Conservation (phyloP, 1,140 invertebrate species). For the Caenorhabditis latens region DNA sequence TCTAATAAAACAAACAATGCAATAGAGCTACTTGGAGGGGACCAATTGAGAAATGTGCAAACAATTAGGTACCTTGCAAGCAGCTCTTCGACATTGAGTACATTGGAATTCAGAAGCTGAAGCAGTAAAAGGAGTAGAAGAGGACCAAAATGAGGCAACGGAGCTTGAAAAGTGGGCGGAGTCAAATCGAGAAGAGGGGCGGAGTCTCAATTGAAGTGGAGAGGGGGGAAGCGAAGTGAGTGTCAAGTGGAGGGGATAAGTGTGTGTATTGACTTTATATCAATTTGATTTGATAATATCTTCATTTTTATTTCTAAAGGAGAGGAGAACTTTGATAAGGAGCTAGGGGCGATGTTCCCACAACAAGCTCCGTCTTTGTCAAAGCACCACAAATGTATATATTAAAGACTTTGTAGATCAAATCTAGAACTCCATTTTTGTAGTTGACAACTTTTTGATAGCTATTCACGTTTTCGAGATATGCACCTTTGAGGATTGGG, state of each 20-base stretch:
- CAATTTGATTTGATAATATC: neutral
- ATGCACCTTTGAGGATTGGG: too few species aligned
- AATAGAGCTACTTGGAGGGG: conserved; percentile 54
- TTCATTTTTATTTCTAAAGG: too few species aligned
- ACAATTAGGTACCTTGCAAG: conserved; percentile 51
- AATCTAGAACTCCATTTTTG: too few species aligned
- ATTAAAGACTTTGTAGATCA: too few species aligned
- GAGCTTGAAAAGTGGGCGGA: conserved; percentile 1
- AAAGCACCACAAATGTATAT: too few species aligned
- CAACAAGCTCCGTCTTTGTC: too few species aligned
- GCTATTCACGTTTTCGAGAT: too few species aligned
- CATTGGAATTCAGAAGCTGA: neutral
- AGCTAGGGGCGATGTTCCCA: too few species aligned
- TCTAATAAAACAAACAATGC: conserved; percentile 1
- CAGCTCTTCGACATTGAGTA: conserved; percentile 31
- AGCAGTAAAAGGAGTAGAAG: neutral
- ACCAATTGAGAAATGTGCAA: conserved; percentile 44
- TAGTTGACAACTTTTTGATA: too few species aligned
- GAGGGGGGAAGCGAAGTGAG: neutral
- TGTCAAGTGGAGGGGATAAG: conserved; percentile 36
- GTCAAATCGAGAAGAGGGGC: neutral
- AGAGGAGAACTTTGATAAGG: too few species aligned
- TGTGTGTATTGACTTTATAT: conserved; percentile 10
- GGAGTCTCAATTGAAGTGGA: conserved; percentile 6
- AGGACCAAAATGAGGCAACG: neutral